These are phyloP conservation scores for Catajapyx aquilonaris DNA, from an alignment of 1,140 invertebrate genomes.

Conservation along the genomic window DNA sequence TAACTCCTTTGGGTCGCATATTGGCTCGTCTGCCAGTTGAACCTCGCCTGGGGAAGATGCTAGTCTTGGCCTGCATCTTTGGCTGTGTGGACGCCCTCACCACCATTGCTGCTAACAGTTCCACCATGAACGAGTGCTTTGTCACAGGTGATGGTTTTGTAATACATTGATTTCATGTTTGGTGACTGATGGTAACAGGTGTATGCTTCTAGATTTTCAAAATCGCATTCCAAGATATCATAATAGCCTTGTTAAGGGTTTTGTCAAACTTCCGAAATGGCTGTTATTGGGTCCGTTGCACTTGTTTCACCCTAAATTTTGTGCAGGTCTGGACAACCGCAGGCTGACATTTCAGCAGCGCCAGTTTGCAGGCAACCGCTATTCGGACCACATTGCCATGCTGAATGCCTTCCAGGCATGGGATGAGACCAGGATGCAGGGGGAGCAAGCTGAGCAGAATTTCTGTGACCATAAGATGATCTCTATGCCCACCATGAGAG, in stretches of 20 bases:
- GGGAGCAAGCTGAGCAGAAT: slow-evolving; percentile 52
- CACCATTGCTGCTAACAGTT: slow-evolving; percentile 83
- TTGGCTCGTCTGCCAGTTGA: slow-evolving; percentile 83
- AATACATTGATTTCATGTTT: too few species aligned
- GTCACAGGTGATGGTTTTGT: too few species aligned
- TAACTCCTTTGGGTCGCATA: slow-evolving; percentile 76
- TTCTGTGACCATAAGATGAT: slow-evolving; percentile 85
- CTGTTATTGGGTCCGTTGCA: slow-evolving; percentile 14
- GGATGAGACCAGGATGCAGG: slow-evolving; percentile 50
- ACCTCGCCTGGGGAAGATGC: slow-evolving; percentile 84
- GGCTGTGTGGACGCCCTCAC: slow-evolving; percentile 69
- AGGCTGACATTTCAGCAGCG: slow-evolving; percentile 54
- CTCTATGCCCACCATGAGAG: slow-evolving; percentile 64
- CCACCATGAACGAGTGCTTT: slow-evolving; percentile 82
- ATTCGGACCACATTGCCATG: slow-evolving; percentile 88
- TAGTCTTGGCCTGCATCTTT: slow-evolving; percentile 71
- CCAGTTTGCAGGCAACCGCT: slow-evolving; percentile 59
- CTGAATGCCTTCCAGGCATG: slow-evolving; percentile 78
- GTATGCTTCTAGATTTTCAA: too few species aligned
- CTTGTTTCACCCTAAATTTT: too few species aligned
- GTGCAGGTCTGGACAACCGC: slow-evolving; percentile 20
- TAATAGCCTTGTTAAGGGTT: too few species aligned
- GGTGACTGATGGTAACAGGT: too few species aligned
- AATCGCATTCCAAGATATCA: too few species aligned
- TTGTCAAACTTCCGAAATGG: too few species aligned